Evolutionary conservation across 2,888 invertebrate species (phyloP).

Genomic region (Hybos culiciformis): DNA sequence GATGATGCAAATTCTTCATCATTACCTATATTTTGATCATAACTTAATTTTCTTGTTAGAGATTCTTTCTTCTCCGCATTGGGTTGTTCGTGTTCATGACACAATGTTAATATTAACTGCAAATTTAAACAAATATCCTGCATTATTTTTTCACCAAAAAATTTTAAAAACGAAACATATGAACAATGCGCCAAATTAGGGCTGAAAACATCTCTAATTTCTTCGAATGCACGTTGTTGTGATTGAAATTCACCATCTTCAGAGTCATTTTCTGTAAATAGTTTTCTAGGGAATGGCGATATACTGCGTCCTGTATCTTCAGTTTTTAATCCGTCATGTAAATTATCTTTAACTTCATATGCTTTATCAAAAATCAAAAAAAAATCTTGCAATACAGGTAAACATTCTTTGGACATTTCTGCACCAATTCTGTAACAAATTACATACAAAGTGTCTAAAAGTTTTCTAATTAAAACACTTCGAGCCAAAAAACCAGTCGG

Average conservation of each 20-base stretch:
- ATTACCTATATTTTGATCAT: slow-evolving; percentile 9
- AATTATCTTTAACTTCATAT: slow-evolving; percentile 28
- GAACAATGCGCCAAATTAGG: slow-evolving; percentile 71
- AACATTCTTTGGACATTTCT: slow-evolving; percentile 60
- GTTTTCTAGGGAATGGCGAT: no score
- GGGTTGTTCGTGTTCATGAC: slow-evolving; percentile 55
- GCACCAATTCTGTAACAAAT: slow-evolving; percentile 61
- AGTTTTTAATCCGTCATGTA: slow-evolving; percentile 16
- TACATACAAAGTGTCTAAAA: slow-evolving; percentile 68
- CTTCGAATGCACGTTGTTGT: slow-evolving; percentile 47
- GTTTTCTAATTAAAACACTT: slow-evolving; percentile 62
- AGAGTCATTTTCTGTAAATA: slow-evolving; percentile 8
- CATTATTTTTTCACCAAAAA: slow-evolving; percentile 57
- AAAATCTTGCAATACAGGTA: slow-evolving; percentile 57
- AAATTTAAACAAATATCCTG: slow-evolving; percentile 62
- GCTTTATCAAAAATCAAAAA: slow-evolving; percentile 69
- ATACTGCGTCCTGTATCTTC: slow-evolving; percentile 16
- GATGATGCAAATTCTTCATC: slow-evolving; percentile 28
- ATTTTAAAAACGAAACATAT: slow-evolving; percentile 61
- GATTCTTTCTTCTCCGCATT: no score
- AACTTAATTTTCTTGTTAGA: slow-evolving; percentile 6
- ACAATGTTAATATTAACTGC: slow-evolving; percentile 61
- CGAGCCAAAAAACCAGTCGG: slow-evolving; percentile 68
- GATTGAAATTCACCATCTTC: slow-evolving; percentile 16
- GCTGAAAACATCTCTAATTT: slow-evolving; percentile 69